phyloP scores from a whole-genome alignment of 2,113 vertebrate species.

The Apistogramma diplotaenia region DNA sequence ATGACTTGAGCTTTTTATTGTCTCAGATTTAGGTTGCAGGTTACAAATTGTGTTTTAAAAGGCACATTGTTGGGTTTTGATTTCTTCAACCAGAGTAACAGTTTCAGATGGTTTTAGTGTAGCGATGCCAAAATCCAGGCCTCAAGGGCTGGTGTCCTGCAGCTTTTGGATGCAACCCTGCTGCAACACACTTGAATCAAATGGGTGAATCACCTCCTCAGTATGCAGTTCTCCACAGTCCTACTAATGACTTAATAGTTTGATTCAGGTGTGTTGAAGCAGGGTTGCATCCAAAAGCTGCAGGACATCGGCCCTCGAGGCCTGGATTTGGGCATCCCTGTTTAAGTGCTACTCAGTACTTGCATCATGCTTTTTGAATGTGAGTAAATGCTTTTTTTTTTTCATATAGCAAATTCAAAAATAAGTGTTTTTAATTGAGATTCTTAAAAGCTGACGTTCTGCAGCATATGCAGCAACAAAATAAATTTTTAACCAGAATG shows the following conservation, averaged over 20 bases:
- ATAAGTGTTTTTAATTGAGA: not conserved
- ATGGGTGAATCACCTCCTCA: too few relatives aligned
- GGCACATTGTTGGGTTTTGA: not conserved
- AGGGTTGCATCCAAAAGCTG: too few relatives aligned
- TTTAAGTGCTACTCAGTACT: not conserved
- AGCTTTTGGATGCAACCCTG: too few relatives aligned
- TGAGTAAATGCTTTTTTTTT: not conserved
- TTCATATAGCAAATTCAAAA: not conserved
- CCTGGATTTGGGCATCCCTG: too few relatives aligned
- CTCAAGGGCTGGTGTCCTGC: too few relatives aligned
- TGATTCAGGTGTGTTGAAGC: too few relatives aligned
- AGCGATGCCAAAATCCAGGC: too few relatives aligned
- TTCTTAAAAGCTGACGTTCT: not conserved
- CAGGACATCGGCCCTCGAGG: too few relatives aligned
- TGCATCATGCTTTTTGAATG: not conserved
- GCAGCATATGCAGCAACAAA: not conserved
- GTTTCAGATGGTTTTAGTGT: slow-evolving; percentile 20
- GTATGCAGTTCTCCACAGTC: too few relatives aligned
- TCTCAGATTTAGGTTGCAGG: not conserved
- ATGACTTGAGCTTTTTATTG: not conserved
- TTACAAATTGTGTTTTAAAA: not conserved
- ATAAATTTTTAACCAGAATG: not conserved
- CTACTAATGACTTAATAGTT: too few relatives aligned
- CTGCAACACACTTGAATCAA: too few relatives aligned
- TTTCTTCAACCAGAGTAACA: not conserved